Conservation (phyloP, 2,113 vertebrate genomes). For the Hystrix cristata region DNA sequence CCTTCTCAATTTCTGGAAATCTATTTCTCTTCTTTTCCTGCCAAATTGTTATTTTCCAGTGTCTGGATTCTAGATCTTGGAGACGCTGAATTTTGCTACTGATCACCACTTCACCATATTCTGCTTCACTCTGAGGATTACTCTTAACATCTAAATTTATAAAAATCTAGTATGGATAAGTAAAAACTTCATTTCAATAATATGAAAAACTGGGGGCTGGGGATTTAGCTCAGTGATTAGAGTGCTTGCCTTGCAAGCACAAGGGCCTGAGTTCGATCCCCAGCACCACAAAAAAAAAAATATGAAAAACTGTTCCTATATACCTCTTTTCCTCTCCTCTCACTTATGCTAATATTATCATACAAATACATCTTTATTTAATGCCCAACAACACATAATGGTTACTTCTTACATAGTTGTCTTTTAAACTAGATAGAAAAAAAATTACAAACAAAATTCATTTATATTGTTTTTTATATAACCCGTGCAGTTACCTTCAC, state of each 20-base stretch:
- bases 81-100: background rate
- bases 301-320: background rate
- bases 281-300: no score
- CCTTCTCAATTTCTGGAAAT: background rate
- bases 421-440: background rate
- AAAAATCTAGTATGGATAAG: background rate
- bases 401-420: background rate
- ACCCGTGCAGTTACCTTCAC: background rate
- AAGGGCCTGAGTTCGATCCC: no score
- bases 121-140: background rate
- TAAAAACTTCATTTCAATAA: background rate
- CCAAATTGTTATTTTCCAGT: background rate
- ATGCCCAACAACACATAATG: background rate
- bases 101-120: background rate
- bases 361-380: background rate
- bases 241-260: no score
- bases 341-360: background rate
- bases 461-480: background rate
- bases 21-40: background rate
- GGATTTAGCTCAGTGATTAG: no score
- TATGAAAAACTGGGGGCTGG: background rate
- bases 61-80: background rate
- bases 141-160: background rate
- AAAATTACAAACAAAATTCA: background rate
- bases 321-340: background rate